These are phyloP conservation scores for Coreius guichenoti DNA, from an alignment of 2,797 vertebrate species.

Conservation along the genomic window DNA sequence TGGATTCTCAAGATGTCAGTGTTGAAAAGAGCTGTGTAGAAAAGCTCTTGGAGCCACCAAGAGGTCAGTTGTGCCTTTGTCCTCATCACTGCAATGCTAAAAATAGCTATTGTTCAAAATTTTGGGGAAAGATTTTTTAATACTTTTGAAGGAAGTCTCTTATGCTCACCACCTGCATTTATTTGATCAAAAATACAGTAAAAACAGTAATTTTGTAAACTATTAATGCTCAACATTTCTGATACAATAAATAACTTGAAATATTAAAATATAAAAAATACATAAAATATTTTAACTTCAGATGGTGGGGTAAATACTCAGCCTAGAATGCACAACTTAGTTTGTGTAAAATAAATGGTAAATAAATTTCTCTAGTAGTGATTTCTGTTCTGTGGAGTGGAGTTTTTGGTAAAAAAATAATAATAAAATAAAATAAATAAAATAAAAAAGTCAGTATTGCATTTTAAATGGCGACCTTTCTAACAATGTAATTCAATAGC, in stretches of 20 bases:
- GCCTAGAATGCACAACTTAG: background rate
- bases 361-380: background rate
- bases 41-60: background rate
- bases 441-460: background rate
- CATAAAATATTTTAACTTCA: background rate
- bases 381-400: background rate
- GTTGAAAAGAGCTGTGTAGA: background rate
- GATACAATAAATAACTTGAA: background rate
- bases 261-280: background rate
- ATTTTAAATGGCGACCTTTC: background rate
- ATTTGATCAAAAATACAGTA: background rate
- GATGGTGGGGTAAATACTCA: background rate
- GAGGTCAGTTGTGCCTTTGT: background rate
- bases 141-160: background rate
- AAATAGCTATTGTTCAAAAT: background rate
- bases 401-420: background rate
- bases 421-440: background rate
- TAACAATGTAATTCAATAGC: background rate
- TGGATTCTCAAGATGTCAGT: constrained; percentile 9
- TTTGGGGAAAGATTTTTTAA: too few species aligned
- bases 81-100: background rate
- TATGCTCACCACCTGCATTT: background rate
- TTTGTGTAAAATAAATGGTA: background rate
- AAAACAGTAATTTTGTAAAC: background rate
- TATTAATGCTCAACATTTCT: background rate